These are phyloP conservation scores for Blastomussa wellsi DNA, from an alignment of 92 coral and sea anemone genomes.

Conservation along the genomic window DNA sequence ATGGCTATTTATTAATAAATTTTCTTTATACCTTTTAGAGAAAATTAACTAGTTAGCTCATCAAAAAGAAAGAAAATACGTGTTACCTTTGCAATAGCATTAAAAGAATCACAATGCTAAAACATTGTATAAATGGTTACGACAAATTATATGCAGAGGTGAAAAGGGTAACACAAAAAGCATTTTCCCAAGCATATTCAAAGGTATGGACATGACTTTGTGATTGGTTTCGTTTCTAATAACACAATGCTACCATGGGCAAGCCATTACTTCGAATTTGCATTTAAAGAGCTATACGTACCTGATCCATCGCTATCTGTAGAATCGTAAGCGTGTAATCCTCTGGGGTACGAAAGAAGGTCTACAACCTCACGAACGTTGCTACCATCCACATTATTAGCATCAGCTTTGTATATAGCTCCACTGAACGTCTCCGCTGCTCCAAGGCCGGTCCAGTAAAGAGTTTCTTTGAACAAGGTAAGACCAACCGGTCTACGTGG, in stretches of 20 bases:
- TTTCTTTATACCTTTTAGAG: too few relatives aligned
- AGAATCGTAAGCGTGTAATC: slow-evolving; percentile 23
- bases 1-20: too few relatives aligned
- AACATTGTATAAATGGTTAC: too few relatives aligned
- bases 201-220: not conserved
- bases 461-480: slow-evolving; percentile 28
- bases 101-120: too few relatives aligned
- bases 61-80: too few relatives aligned
- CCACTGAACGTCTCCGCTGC: slow-evolving; percentile 26
- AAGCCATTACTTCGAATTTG: not conserved
- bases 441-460: slow-evolving; percentile 38
- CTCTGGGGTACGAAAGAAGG: slow-evolving; percentile 25
- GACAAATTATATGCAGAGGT: too few relatives aligned
- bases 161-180: too few relatives aligned
- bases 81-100: too few relatives aligned
- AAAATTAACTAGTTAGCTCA: too few relatives aligned
- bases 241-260: not conserved
- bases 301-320: not conserved
- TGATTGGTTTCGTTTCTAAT: not conserved
- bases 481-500: slow-evolving; percentile 42
- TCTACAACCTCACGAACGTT: slow-evolving; percentile 6
- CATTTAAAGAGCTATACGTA: not conserved
- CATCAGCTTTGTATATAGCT: slow-evolving; percentile 26
- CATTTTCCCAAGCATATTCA: not conserved
- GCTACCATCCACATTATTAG: slow-evolving; percentile 4